Evolutionary conservation across 2,888 invertebrate genomes (phyloP).

Genomic region (Anagyrus pseudococci): DNA sequence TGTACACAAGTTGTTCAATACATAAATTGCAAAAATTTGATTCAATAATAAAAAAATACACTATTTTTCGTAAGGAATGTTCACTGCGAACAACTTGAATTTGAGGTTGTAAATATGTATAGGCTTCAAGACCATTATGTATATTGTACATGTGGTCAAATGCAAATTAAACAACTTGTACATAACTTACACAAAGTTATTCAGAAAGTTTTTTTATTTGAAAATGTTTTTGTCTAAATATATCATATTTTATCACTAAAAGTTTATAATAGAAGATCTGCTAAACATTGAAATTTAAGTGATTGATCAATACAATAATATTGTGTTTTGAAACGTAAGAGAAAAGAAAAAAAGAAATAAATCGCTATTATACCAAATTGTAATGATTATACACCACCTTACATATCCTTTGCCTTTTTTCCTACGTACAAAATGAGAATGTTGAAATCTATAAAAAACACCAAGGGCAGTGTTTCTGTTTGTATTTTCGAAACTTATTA

Average conservation of each 20-base stretch:
- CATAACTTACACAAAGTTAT: slow-evolving; percentile 37
- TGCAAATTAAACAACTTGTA: slow-evolving; percentile 36
- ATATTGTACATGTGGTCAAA: slow-evolving; percentile 30
- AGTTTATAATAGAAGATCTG: slow-evolving; percentile 37
- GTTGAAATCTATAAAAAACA: too few species aligned
- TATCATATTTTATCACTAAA: slow-evolving; percentile 37
- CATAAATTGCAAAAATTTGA: slow-evolving; percentile 26
- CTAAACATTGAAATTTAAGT: slow-evolving; percentile 29
- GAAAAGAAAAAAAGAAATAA: slow-evolving; percentile 26
- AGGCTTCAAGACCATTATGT: slow-evolving; percentile 28
- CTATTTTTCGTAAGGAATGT: slow-evolving; percentile 29
- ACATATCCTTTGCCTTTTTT: background rate
- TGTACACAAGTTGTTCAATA: slow-evolving; percentile 33
- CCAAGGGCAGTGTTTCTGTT: background rate
- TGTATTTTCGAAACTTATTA: background rate
- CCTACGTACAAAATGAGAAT: too few species aligned
- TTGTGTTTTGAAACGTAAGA: slow-evolving; percentile 35
- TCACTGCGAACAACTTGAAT: slow-evolving; percentile 25
- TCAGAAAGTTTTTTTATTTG: slow-evolving; percentile 35
- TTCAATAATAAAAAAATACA: slow-evolving; percentile 25
- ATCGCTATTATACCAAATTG: slow-evolving; percentile 39
- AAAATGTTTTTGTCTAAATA: slow-evolving; percentile 35
- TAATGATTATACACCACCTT: background rate
- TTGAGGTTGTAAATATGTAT: slow-evolving; percentile 40
- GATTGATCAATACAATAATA: slow-evolving; percentile 32